These are phyloP conservation scores for Microtus oregoni DNA, from an alignment of 2,113 vertebrate genomes.

Conservation along the genomic window DNA sequence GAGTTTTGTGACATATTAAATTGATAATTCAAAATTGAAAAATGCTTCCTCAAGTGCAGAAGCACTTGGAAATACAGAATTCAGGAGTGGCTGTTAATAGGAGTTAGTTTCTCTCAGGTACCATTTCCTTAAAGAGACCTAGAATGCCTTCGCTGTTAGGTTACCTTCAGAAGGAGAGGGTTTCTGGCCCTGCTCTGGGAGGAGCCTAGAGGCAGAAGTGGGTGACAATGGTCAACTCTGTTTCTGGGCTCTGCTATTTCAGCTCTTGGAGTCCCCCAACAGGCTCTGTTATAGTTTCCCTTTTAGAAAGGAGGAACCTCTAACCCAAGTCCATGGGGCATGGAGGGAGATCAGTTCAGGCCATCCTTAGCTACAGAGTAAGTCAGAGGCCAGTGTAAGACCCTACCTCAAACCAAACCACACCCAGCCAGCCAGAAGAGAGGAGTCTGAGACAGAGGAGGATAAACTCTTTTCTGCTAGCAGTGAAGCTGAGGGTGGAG, in stretches of 20 bases:
- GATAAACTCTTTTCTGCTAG: background rate
- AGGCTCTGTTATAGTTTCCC: background rate
- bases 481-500: background rate
- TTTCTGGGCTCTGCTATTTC: background rate
- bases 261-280: background rate
- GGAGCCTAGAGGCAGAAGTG: background rate
- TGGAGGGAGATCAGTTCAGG: background rate
- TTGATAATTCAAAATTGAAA: conserved; percentile 78
- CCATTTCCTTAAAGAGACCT: conserved; percentile 12
- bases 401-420: background rate
- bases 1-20: conserved; percentile 73
- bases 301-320: background rate
- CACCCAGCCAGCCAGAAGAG: background rate
- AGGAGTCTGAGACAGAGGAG: background rate
- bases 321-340: background rate
- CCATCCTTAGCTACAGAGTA: background rate
- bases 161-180: background rate
- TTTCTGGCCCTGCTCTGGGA: background rate
- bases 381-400: background rate
- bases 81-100: background rate
- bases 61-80: background rate
- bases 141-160: background rate
- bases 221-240: background rate
- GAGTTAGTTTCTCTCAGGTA: conserved; percentile 43
- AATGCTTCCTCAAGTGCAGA: conserved; percentile 55